Conservation (phyloP, 2,113 vertebrate species). For the Cochlearius cochlearius region DNA sequence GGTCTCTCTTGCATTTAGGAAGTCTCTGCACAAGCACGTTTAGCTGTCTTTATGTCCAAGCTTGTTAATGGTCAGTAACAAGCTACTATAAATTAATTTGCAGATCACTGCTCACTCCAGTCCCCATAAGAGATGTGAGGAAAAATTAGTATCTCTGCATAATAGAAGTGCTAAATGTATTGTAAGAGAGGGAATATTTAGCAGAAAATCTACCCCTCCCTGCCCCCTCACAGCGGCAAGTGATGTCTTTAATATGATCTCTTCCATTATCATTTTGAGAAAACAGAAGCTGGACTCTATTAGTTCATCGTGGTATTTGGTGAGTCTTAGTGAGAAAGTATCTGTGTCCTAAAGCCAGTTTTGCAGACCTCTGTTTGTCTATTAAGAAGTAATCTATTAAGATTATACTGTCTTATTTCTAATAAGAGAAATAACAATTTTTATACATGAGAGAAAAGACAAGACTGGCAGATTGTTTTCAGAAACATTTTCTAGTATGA, state of each 20-base stretch:
- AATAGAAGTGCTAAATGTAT: not conserved
- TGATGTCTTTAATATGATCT: not conserved
- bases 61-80: not conserved
- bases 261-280: not conserved
- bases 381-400: not conserved
- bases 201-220: not conserved
- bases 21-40: not conserved
- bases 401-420: not conserved
- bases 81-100: conserved; percentile 10
- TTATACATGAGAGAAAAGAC: not conserved
- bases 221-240: not conserved
- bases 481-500: not conserved
- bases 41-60: not conserved
- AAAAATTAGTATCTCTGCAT: not conserved
- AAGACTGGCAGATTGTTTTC: not conserved
- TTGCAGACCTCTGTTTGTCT: not conserved
- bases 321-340: not conserved
- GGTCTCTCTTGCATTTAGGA: not conserved
- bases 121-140: not conserved
- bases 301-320: not conserved
- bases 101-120: not conserved
- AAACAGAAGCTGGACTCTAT: not conserved
- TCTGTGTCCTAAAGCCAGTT: not conserved
- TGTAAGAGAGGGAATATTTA: not conserved
- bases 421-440: not conserved